Percentiles rank a stretch among this genome's conserved stretches.
phyloP scores from a whole-genome alignment of 2,888 invertebrate genomes.

The Pediacus dermestoides region DNA sequence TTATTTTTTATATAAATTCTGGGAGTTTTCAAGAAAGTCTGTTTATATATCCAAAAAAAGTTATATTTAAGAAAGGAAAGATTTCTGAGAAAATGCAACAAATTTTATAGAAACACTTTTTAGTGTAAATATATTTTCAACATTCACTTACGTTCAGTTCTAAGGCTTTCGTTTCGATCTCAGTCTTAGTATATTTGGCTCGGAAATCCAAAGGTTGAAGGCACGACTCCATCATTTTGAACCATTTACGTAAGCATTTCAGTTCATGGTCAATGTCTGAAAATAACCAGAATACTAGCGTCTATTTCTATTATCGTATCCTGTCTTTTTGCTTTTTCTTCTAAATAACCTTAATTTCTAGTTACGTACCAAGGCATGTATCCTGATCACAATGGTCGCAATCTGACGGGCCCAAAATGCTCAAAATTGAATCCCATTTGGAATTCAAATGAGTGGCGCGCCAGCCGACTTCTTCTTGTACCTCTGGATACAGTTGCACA shows the following conservation, averaged over 20 bases:
- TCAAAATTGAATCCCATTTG: constrained; percentile 75
- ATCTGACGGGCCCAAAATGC: constrained; percentile 63
- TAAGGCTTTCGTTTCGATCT: constrained; percentile 71
- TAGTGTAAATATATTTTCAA: neutral
- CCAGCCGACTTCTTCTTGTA: constrained; percentile 67
- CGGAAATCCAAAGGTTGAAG: constrained; percentile 71
- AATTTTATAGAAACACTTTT: too few species aligned
- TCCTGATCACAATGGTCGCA: constrained; percentile 44
- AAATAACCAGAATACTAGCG: constrained; percentile 23
- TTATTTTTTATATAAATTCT: too few species aligned
- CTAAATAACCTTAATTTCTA: constrained; percentile 7
- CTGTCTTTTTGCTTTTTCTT: constrained; percentile 10
- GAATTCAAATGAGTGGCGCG: constrained; percentile 70
- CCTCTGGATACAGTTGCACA: constrained; percentile 59
- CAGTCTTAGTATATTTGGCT: constrained; percentile 66
- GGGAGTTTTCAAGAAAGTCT: too few species aligned
- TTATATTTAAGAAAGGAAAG: too few species aligned
- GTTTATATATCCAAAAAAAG: too few species aligned
- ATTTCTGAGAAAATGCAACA: too few species aligned
- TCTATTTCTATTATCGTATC: neutral
- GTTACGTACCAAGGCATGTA: constrained; percentile 38
- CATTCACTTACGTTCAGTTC: constrained; percentile 77
- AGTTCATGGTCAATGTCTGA: constrained; percentile 74
- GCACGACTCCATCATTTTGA: constrained; percentile 79
- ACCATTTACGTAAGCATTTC: constrained; percentile 76